phyloP scores from a whole-genome alignment of 2,113 vertebrate species.

The Hymenochirus boettgeri region DNA sequence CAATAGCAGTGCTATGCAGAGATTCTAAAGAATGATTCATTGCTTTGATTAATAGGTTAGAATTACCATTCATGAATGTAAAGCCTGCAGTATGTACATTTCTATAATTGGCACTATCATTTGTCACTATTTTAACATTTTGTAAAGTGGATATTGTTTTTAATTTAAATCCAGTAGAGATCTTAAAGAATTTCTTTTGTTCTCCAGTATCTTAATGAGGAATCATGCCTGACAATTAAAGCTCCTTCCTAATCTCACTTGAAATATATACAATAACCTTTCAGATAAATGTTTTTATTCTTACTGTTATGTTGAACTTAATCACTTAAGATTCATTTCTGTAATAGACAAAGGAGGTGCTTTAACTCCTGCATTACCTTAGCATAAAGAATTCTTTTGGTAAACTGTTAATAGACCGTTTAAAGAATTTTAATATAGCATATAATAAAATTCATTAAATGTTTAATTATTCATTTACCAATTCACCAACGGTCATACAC shows the following conservation, averaged over 20 bases:
- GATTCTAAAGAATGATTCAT: slow-evolving; percentile 36
- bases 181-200: slow-evolving; percentile 6
- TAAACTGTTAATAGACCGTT: no score
- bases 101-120: slow-evolving; percentile 38
- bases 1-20: slow-evolving; percentile 28
- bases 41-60: slow-evolving; percentile 42
- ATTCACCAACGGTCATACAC: no score
- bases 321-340: no score
- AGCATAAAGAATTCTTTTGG: no score
- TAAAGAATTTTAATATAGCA: no score
- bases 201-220: background rate
- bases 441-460: no score
- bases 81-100: slow-evolving; percentile 38
- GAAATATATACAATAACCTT: slow-evolving; percentile 8
- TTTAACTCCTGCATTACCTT: no score
- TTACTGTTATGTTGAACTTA: no score
- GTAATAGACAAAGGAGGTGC: no score
- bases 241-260: slow-evolving; percentile 1
- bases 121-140: slow-evolving; percentile 33
- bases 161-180: slow-evolving; percentile 21
- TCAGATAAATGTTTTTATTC: background rate
- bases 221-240: slow-evolving; percentile 14
- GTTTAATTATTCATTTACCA: no score
- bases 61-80: slow-evolving; percentile 39
- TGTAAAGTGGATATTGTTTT: slow-evolving; percentile 36